phyloP scores from a whole-genome alignment of 1,140 invertebrate genomes.

The Drosophila elegans region DNA sequence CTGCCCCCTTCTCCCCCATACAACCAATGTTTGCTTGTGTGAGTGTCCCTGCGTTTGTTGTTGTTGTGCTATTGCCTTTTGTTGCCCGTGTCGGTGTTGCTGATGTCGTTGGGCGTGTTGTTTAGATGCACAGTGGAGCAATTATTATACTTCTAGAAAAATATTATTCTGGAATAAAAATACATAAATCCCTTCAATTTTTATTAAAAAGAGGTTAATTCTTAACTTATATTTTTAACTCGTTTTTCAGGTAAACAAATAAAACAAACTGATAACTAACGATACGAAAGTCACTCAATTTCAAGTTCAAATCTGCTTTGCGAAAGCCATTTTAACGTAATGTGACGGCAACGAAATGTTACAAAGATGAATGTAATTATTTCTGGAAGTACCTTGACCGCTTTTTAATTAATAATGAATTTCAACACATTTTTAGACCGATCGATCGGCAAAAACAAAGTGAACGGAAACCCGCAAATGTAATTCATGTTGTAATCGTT shows the following conservation, averaged over 20 bases:
- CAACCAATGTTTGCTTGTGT: conserved; percentile 18
- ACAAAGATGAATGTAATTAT: conserved; percentile 18
- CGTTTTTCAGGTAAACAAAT: no score
- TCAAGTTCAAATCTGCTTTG: not conserved
- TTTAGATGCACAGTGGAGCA: conserved; percentile 60
- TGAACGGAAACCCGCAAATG: conserved; percentile 29
- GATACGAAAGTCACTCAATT: not conserved
- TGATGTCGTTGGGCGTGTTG: conserved; percentile 45
- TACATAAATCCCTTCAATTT: no score
- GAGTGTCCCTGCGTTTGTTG: conserved; percentile 18
- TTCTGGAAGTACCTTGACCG: conserved; percentile 8
- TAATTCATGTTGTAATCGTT: not conserved
- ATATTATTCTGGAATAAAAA: no score
- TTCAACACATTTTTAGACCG: conserved; percentile 10
- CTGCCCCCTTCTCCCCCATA: not conserved
- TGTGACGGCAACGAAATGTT: not conserved
- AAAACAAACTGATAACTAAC: no score
- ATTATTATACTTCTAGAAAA: no score
- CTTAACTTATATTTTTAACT: no score
- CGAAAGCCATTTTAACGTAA: conserved; percentile 10
- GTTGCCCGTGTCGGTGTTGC: conserved; percentile 43
- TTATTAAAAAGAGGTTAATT: no score
- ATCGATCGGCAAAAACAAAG: conserved; percentile 28
- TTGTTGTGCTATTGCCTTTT: conserved; percentile 50
- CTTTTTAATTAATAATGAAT: conserved; percentile 14